phyloP scores from a whole-genome alignment of 2,113 vertebrate species.

The Ptilorrhoa leucosticta region DNA sequence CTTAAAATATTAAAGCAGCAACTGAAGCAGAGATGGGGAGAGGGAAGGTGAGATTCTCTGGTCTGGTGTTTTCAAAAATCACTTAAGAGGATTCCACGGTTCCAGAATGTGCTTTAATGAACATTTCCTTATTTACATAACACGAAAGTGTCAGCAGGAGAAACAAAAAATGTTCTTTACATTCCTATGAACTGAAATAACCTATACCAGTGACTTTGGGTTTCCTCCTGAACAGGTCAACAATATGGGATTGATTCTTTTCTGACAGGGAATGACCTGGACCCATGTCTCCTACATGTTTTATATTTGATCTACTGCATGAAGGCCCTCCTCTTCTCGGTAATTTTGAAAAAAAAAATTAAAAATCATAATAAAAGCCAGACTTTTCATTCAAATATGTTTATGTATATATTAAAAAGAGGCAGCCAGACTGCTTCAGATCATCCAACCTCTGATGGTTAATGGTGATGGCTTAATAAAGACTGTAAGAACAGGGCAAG shows the following conservation, averaged over 20 bases:
- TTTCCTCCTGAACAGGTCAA: background rate
- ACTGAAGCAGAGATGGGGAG: background rate
- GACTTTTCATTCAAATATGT: background rate
- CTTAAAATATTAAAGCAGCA: background rate
- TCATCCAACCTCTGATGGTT: background rate
- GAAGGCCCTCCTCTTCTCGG: background rate
- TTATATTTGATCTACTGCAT: background rate
- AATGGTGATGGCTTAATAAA: background rate
- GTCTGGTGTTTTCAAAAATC: background rate
- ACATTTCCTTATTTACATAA: background rate
- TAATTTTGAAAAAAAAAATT: background rate
- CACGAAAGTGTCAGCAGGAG: background rate
- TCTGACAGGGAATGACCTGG: background rate
- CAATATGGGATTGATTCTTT: background rate
- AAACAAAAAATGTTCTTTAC: background rate
- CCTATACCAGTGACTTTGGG: background rate
- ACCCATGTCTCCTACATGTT: accelerated
- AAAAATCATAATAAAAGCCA: background rate
- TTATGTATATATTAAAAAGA: background rate
- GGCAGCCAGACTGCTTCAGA: background rate
- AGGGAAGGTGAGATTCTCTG: background rate
- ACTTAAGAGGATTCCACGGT: background rate
- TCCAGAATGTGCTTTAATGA: background rate
- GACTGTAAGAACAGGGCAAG: background rate
- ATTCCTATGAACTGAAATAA: background rate